Evolutionary conservation across 2,888 invertebrate genomes (phyloP), one percentile per base, ranked within the genome.

Genomic region (Tridacna crocea): DNA sequence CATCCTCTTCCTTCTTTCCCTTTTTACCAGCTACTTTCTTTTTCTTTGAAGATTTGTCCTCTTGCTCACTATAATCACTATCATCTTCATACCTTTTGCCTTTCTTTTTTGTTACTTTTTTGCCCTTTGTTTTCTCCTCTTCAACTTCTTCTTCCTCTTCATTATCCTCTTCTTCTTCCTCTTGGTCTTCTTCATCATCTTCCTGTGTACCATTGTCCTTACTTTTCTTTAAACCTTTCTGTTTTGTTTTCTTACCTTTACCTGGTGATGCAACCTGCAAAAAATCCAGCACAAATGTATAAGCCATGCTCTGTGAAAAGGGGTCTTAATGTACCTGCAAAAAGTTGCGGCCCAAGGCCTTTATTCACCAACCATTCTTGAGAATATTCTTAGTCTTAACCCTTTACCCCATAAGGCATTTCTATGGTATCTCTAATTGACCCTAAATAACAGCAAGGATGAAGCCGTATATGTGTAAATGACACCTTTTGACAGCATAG

Each of bases 81-180:
- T 77, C 88, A 26, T 73, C 76, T n/a, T 82, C 79, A 60, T 80
- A 83, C 36, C 83, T 82, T 26, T 82, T 83, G 36, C 82, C 79
- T 72, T 84, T 82, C 26, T 79, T 83, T 58, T 84, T 83, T 22
- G 73, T 79, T 63, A 73, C 74, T 48, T 74, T 70, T 72, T 61
- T 80, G 72, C 72, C 75, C 61, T 46, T 63, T 63, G 58, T 79
- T 72, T 77, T 66, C 61, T 78, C 76, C 24, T 77, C 78, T 46
- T 58, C 46, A 26, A 72, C 72, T 24, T 48, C 76, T 63, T 82
- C 79, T 36, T 79, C 73, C 48, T 75, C 65, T 60, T 79, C 81
- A n/a, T 72, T 72, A 47, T 91, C 89, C 51, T 72, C 61, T 22
- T 68, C 78, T 79, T 70, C 83, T 80, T 70, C 72, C 22, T 77